Base-by-base conservation (phyloP, 2,888 invertebrate genomes). In the Nemapogon koenigi region DNA sequence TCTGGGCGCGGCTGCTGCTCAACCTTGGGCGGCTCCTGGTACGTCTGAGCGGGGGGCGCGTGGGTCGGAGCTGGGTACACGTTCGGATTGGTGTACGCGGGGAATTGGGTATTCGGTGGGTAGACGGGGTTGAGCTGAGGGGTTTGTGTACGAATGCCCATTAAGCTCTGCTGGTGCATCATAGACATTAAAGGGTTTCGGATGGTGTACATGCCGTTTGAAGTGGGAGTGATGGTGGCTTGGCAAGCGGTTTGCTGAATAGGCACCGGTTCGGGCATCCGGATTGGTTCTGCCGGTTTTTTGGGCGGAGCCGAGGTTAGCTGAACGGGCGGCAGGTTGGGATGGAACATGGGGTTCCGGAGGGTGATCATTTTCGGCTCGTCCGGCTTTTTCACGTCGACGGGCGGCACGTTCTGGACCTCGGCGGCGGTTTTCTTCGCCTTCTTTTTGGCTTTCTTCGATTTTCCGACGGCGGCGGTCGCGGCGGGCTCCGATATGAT, bases 151-250 rank as follows among this genome's bases (percentile, higher is more conserved):
- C 56, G 22, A 0, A 63, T 49, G 0, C 70, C 68, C 59, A 72
- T 69, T 0, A 73, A 42, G 6, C 53, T 64, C 25, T 75, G 71
- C 27, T 79, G 73, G 29, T 81, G 76, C 67, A 75, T 72, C 62
- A 78, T 70, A 0, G 76, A 82, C 62, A 87, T 76, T 0, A 86
- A 57, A 0, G 91, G 91, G 62, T 90, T 91, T 8, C 91, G 73
- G 35, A 91, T 92, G 0, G 91, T 91, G 42, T 90, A 91, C 90
- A 91, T 91, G 7, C 90, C 90, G 45, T 78, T 79, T 0, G 78
- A 73, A 0, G 79, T 75, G 0, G 80, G 79, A 0, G 80, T 78
- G n/a, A 79, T 79, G 0, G 78, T 76, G 0, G 76, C 79, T 49
- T 79, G 76, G 57, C 79, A 73, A 10, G 76, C 29, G 14, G 59